A percentile compares a stretch with the other conserved stretches of the same genome.
phyloP scores from a whole-genome alignment of 1,140 invertebrate genomes.

The Cydia strobilella region DNA sequence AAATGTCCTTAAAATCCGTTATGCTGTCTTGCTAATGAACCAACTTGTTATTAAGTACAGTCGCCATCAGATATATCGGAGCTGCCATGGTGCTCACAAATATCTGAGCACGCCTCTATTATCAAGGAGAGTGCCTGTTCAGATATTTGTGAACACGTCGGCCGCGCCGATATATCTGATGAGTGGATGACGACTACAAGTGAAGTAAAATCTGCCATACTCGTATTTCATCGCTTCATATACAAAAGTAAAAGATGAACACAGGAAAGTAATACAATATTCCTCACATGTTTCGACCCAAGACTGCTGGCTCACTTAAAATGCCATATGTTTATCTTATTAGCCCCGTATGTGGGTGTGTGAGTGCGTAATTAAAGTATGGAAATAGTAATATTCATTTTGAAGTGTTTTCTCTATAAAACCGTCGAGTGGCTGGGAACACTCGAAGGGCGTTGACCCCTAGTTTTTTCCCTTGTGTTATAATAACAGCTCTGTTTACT shows the following conservation, averaged over 20 bases:
- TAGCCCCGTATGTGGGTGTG: slow-evolving; percentile 45
- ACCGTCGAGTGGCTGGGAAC: slow-evolving; percentile 73
- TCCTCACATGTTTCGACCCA: slow-evolving; percentile 37
- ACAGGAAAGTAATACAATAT: slow-evolving; percentile 56
- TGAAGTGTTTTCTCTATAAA: slow-evolving; percentile 78
- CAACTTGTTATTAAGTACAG: too few species aligned
- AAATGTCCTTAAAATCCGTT: too few species aligned
- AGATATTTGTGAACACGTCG: too few species aligned
- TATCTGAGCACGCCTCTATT: too few species aligned
- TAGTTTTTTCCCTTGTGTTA: slow-evolving; percentile 55
- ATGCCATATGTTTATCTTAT: slow-evolving; percentile 69
- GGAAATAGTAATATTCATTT: slow-evolving; percentile 55
- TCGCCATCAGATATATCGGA: too few species aligned
- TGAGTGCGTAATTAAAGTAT: slow-evolving; percentile 77
- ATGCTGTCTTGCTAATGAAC: too few species aligned
- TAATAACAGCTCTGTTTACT: slow-evolving; percentile 62
- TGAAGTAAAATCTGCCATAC: slow-evolving; percentile 2
- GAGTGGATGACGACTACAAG: background rate
- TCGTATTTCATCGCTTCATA: background rate
- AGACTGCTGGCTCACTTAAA: slow-evolving; percentile 55
- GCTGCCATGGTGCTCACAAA: too few species aligned
- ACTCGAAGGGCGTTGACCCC: slow-evolving; percentile 61
- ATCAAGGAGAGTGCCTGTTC: too few species aligned
- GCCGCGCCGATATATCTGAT: too few species aligned
- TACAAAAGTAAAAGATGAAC: slow-evolving; percentile 23